These are phyloP conservation scores for Aporophyla lueneburgensis DNA, from an alignment of 2,888 invertebrate genomes.

Conservation along the genomic window DNA sequence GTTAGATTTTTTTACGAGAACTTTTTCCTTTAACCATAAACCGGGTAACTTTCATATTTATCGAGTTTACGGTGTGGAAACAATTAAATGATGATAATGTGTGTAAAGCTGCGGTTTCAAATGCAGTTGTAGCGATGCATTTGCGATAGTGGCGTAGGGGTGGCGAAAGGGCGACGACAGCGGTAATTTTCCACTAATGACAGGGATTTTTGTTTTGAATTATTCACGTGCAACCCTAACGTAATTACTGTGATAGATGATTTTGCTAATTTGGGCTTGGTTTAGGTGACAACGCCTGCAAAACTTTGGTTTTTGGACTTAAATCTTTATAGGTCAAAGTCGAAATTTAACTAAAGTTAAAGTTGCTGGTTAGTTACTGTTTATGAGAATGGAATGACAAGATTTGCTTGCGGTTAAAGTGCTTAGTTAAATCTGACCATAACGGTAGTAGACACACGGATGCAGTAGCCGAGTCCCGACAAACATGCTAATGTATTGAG, in stretches of 20 bases:
- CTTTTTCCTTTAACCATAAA: constrained; percentile 33
- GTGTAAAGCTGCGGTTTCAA: constrained; percentile 41
- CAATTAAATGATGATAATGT: constrained; percentile 59
- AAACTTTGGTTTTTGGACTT: neutral
- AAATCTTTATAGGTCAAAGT: too few species aligned
- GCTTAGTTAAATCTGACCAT: constrained; percentile 26
- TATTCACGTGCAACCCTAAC: constrained; percentile 33
- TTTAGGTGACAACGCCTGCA: neutral
- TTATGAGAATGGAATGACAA: neutral
- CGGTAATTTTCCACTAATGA: constrained; percentile 51
- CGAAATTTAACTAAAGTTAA: too few species aligned
- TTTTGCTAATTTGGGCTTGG: constrained; percentile 21
- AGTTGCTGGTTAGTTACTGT: neutral
- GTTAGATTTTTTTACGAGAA: constrained; percentile 30
- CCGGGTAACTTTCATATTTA: constrained; percentile 44
- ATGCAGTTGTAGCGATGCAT: constrained; percentile 52
- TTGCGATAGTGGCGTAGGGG: constrained; percentile 47
- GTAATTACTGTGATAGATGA: constrained; percentile 38
- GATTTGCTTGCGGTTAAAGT: neutral
- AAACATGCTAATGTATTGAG: constrained; percentile 52
- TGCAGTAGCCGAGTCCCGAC: constrained; percentile 46
- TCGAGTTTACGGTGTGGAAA: constrained; percentile 52
- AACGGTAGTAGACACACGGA: constrained; percentile 40
- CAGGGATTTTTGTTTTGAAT: constrained; percentile 51
- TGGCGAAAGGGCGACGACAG: constrained; percentile 52